phyloP scores from a whole-genome alignment of 2,797 vertebrate genomes.

The Distichodus sexfasciatus region DNA sequence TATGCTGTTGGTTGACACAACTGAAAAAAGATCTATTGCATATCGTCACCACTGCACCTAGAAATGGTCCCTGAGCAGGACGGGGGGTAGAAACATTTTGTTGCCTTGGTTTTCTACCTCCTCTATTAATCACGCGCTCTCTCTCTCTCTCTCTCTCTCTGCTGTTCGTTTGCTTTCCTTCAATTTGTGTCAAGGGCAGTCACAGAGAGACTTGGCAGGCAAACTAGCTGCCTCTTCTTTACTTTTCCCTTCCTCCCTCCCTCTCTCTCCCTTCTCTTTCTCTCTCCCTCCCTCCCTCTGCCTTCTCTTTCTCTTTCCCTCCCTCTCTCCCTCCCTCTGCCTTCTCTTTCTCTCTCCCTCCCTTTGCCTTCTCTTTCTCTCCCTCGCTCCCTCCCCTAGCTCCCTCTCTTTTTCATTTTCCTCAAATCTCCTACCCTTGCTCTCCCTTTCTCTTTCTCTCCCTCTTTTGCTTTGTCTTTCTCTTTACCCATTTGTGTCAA shows the following conservation, averaged over 20 bases:
- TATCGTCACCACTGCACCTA: neutral
- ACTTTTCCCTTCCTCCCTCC: neutral
- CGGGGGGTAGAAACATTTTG: neutral
- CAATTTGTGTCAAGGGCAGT: slow-evolving; percentile 33
- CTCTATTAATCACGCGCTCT: too few relatives aligned
- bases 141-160: slow-evolving; percentile 1
- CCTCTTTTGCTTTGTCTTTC: slow-evolving; percentile 1
- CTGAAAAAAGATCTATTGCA: neutral
- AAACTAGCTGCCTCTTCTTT: too few relatives aligned
- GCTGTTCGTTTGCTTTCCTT: neutral
- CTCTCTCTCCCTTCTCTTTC: neutral
- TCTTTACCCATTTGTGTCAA: slow-evolving; percentile 24
- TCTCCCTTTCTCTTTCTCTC: neutral
- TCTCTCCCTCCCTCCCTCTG: neutral
- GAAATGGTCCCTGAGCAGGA: neutral
- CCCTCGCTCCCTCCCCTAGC: neutral
- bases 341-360: neutral
- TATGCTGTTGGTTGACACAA: slow-evolving; percentile 6
- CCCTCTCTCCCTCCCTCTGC: slow-evolving; percentile 1
- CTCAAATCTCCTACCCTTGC: too few relatives aligned
- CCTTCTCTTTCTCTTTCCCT: neutral
- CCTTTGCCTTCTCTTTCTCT: slow-evolving; percentile 17
- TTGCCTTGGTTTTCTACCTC: neutral
- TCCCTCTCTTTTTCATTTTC: neutral
- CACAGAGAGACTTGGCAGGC: slow-evolving; percentile 8